Base-by-base conservation (phyloP, 2,888 invertebrate genomes). In the Bombylius major region DNA sequence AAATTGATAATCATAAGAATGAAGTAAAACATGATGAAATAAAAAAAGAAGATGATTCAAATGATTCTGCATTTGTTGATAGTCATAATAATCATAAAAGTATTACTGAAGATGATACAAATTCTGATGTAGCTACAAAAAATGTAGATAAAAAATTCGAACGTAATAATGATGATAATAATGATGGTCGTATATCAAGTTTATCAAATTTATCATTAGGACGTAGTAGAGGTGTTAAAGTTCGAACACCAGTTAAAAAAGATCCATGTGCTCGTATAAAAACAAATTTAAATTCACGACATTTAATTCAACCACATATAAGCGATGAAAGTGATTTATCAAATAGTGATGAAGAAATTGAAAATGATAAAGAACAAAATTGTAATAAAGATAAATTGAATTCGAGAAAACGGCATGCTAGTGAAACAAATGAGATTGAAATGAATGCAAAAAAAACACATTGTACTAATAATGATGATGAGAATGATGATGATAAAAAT, bases 271-370 rank as follows among this genome's bases (percentile, higher is more conserved):
- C 39, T 11, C 4, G 39, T 52, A 44, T 59, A 47, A 60, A 60
- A 50, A 60, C 60, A n/a, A 60, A 54, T 53, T 51, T 60, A 47
- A 60, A 60, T 54, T 60, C 60, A 23, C 56, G 52, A 48, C 60
- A 60, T 58, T 56, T 60, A 57, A 53, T 60, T 46, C 31, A 48
- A 42, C 49, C 46, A 6, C 52, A 53, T 31, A 36, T 51, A 34
- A 50, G 44, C 32, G 55, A 56, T 47, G 51, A 55, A 13, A 42
- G 34, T n/a, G 33, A 46, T 42, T 8, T 6, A 6, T 51, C 56
- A 5, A 57, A 47, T 13, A 53, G 51, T 34, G 23, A 23, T 23
- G 23, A 23, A 23, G 23, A 23, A 23, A 23, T 23, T 23, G 23
- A 23, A 23, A 23, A 23, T 23, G 23, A 23, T 23, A 23, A 23